A percentile compares a stretch with the other conserved stretches of the same genome.
Evolutionary conservation across 2,797 vertebrate species (phyloP).

Genomic region (Syngnathus acus): DNA sequence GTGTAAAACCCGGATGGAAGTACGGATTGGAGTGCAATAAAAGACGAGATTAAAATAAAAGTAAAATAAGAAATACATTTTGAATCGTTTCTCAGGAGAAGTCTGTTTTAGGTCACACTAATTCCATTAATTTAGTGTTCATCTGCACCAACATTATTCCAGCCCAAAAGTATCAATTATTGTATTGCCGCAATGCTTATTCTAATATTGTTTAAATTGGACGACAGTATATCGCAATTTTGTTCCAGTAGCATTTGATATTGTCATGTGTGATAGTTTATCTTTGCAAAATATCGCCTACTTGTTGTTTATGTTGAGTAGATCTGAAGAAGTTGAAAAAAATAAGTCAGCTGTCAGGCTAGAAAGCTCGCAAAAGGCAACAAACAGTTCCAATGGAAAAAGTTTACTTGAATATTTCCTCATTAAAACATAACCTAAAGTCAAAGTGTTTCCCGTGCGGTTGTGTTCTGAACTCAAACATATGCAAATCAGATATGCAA

Average conservation of each 20-base stretch:
- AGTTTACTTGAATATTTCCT: constrained; percentile 50
- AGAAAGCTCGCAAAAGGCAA: constrained; percentile 37
- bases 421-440: constrained; percentile 68
- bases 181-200: neutral
- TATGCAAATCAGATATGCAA: constrained; percentile 52
- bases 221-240: neutral
- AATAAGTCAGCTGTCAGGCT: constrained; percentile 27
- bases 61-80: too few species aligned
- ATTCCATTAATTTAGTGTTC: neutral
- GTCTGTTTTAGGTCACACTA: neutral
- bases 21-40: neutral
- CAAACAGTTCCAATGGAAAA: constrained; percentile 37
- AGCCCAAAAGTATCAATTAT: too few species aligned
- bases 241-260: neutral
- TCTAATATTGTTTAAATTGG: neutral
- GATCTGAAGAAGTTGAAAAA: constrained; percentile 21
- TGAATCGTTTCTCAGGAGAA: too few species aligned
- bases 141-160: neutral
- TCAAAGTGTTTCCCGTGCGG: constrained; percentile 46
- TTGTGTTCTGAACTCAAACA: constrained; percentile 49
- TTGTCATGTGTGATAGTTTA: neutral
- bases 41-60: too few species aligned
- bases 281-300: constrained; percentile 3
- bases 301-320: constrained; percentile 25
- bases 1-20: neutral